A percentile compares a stretch with the other conserved stretches of the same genome.
Conservation (phyloP, 1,140 invertebrate species). For the Pseudoatta argentina region DNA sequence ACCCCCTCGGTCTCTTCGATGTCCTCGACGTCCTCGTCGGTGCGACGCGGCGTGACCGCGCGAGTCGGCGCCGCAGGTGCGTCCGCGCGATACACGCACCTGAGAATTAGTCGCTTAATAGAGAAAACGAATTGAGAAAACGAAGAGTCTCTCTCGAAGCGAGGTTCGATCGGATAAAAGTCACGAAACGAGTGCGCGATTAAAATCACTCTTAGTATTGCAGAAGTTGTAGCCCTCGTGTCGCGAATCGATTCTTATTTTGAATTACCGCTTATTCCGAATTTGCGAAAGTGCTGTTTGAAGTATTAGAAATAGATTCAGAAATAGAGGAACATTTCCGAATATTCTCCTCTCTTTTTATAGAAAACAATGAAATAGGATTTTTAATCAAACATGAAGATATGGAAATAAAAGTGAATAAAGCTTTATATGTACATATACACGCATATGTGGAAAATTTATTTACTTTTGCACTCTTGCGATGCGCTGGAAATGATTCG, state of each 20-base stretch:
- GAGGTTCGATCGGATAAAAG: background rate
- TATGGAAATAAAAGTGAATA: conserved; percentile 21
- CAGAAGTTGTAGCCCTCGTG: background rate
- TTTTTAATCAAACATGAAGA: background rate
- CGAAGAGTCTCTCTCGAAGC: background rate
- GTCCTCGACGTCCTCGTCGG: conserved; percentile 64
- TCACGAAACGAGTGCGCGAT: background rate
- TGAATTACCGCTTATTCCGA: background rate
- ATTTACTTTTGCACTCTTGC: background rate
- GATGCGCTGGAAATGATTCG: background rate
- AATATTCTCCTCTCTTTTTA: background rate
- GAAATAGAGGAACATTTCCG: background rate
- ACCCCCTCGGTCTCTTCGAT: conserved; percentile 58
- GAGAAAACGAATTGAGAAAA: background rate
- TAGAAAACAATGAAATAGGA: background rate
- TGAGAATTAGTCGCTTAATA: background rate
- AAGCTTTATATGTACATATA: background rate
- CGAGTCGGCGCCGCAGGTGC: conserved; percentile 57
- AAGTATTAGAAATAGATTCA: background rate
- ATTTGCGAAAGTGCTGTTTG: background rate
- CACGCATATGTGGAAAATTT: background rate
- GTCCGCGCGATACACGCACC: conserved; percentile 23
- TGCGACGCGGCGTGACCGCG: background rate
- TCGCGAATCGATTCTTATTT: background rate
- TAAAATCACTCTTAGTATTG: background rate